Evolutionary conservation across 2,797 vertebrate species (phyloP).

Genomic region (Phyllotis vaccarum): DNA sequence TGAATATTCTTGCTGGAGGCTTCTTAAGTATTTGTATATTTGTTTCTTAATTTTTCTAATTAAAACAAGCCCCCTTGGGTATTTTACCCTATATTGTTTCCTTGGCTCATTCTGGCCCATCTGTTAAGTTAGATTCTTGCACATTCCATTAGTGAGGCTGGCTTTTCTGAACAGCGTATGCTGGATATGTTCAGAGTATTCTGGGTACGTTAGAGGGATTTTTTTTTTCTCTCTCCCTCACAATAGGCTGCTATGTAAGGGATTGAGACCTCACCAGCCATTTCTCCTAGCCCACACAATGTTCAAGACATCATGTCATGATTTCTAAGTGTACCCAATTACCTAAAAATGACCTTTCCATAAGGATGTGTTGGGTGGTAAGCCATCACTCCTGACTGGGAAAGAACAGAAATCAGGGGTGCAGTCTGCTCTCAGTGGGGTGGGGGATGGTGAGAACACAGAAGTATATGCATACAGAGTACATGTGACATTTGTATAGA

Average conservation of each 20-base stretch:
- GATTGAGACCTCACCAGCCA: background rate
- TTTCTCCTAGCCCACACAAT: background rate
- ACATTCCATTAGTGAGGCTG: background rate
- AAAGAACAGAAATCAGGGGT: background rate
- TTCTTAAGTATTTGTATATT: background rate
- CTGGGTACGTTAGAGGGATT: background rate
- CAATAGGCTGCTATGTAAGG: background rate
- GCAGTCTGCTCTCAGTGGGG: background rate
- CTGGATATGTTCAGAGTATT: background rate
- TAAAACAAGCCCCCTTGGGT: conserved; percentile 50
- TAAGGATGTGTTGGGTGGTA: background rate
- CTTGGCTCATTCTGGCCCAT: background rate
- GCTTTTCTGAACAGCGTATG: conserved; percentile 30
- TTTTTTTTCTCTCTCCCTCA: background rate
- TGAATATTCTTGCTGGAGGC: conserved; percentile 34
- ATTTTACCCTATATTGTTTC: conserved; percentile 42
- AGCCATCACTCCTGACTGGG: background rate
- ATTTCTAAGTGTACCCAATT: background rate
- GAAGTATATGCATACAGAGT: background rate
- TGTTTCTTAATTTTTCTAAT: conserved; percentile 64
- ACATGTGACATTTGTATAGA: background rate
- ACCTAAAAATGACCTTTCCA: background rate
- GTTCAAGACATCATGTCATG: background rate
- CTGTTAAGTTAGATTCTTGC: background rate
- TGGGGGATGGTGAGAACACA: background rate